phyloP scores from a whole-genome alignment of 2,113 vertebrate species.

The Ictalurus furcatus region DNA sequence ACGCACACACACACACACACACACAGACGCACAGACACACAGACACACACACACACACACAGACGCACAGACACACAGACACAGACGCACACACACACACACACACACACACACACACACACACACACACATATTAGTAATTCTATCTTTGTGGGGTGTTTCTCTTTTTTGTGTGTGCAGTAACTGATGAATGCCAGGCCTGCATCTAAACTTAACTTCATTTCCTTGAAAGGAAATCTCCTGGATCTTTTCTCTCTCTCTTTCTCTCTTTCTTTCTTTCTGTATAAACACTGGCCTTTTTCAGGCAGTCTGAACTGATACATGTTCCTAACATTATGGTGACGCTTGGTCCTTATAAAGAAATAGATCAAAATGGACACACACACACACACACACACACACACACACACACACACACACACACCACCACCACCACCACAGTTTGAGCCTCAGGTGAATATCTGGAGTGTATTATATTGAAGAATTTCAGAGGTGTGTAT shows the following conservation, averaged over 20 bases:
- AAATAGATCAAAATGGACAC: neutral
- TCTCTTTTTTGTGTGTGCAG: too few species aligned
- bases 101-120: too few species aligned
- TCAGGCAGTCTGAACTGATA: neutral
- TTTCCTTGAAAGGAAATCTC: too few species aligned
- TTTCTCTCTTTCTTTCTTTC: neutral
- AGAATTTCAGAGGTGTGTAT: slow-evolving; percentile 43
- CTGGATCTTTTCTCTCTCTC: neutral
- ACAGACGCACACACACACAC: too few species aligned
- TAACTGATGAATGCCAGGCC: too few species aligned
- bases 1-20: too few species aligned
- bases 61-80: too few species aligned
- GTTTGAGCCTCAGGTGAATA: slow-evolving; percentile 33
- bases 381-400: neutral
- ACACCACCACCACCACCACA: neutral
- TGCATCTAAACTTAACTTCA: too few species aligned
- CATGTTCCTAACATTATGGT: neutral
- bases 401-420: neutral
- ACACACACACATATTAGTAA: neutral
- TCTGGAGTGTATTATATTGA: slow-evolving; percentile 54
- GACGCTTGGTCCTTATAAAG: neutral
- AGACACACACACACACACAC: too few species aligned
- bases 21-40: too few species aligned
- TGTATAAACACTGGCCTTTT: neutral
- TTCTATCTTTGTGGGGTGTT: neutral